phyloP scores from a whole-genome alignment of 2,113 vertebrate genomes.

The Phyllostomus discolor region DNA sequence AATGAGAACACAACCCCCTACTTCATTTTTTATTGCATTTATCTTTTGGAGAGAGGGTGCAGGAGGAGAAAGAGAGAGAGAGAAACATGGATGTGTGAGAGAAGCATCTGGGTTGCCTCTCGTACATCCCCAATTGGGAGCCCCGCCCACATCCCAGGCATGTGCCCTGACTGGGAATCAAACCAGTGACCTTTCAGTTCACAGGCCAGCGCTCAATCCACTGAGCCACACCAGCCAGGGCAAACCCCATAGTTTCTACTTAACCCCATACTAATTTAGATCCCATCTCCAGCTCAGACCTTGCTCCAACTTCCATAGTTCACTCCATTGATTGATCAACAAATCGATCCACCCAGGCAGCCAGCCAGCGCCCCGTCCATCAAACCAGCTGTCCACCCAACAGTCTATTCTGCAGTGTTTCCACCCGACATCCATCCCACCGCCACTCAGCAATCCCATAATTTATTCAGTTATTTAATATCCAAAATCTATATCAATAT shows the following conservation, averaged over 20 bases:
- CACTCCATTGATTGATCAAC: not conserved
- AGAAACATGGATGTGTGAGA: no score
- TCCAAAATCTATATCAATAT: not conserved
- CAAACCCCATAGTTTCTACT: not conserved
- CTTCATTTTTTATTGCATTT: not conserved
- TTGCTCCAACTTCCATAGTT: not conserved
- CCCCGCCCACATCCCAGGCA: no score
- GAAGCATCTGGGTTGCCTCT: no score
- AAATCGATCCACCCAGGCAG: not conserved
- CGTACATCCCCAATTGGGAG: no score
- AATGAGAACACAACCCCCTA: not conserved
- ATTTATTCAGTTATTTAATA: not conserved
- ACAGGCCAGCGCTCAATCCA: no score
- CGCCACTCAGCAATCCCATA: not conserved
- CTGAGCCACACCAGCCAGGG: no score
- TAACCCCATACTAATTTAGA: not conserved
- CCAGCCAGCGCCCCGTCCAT: not conserved
- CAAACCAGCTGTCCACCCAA: no score
- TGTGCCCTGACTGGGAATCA: no score
- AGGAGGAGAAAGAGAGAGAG: no score
- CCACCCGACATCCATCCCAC: not conserved
- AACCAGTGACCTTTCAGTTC: no score
- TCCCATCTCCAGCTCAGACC: not conserved
- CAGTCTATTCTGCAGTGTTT: not conserved
- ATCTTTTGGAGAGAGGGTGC: no score